Conservation (phyloP, 2,888 invertebrate genomes). For the Abrostola tripartita region DNA sequence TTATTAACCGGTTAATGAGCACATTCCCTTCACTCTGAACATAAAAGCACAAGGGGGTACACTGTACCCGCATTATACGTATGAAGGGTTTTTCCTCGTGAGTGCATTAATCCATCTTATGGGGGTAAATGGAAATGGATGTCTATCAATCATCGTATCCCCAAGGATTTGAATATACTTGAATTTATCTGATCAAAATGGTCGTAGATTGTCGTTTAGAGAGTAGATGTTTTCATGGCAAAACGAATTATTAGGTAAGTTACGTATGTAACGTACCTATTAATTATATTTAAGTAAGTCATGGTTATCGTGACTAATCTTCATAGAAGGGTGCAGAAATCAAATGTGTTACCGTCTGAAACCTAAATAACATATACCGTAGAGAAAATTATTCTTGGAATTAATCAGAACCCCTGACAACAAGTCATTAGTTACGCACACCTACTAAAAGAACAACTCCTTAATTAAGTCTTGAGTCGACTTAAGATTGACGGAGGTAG, state of each 20-base stretch:
- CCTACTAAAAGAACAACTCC: background rate
- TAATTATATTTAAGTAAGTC: too few species aligned
- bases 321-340: background rate
- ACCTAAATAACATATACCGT: background rate
- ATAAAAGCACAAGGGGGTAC: constrained; percentile 32
- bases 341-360: background rate
- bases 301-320: too few species aligned
- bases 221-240: constrained; percentile 18
- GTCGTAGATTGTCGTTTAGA: constrained; percentile 14
- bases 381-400: background rate
- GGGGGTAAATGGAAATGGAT: constrained; percentile 55
- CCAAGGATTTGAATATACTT: constrained; percentile 37
- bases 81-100: constrained; percentile 61
- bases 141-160: constrained; percentile 58
- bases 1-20: constrained; percentile 9
- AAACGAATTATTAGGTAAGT: too few species aligned
- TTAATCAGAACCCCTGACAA: constrained; percentile 1
- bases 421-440: background rate
- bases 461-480: constrained; percentile 2
- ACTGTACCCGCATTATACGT: constrained; percentile 48
- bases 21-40: constrained; percentile 25
- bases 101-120: constrained; percentile 63
- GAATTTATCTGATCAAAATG: constrained; percentile 8
- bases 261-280: too few species aligned
- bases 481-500: background rate